These are phyloP conservation scores for Anoplophora glabripennis DNA, from an alignment of 1,140 invertebrate species.

Conservation along the genomic window DNA sequence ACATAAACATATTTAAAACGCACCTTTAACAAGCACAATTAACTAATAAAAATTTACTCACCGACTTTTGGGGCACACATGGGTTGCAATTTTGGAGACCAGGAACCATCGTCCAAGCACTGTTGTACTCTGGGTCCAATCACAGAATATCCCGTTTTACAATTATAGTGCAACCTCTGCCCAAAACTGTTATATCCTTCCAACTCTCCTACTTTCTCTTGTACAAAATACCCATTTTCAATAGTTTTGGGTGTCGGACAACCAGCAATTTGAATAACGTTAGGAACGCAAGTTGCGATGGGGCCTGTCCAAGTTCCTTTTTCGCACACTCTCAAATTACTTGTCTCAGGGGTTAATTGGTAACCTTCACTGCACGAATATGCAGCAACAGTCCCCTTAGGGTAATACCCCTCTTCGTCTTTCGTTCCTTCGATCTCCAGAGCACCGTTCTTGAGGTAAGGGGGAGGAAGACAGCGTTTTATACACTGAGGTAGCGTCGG, in stretches of 20 bases:
- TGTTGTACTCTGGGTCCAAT: conserved; percentile 42
- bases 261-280: conserved; percentile 16
- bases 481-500: conserved; percentile 30
- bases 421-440: conserved; percentile 27
- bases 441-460: conserved; percentile 32
- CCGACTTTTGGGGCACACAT: conserved; percentile 11
- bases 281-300: conserved; percentile 33
- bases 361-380: conserved; percentile 42
- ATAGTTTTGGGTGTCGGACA: conserved; percentile 38
- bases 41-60: too few relatives aligned
- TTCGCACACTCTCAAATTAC: conserved; percentile 42
- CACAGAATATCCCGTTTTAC: conserved; percentile 48
- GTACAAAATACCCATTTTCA: conserved; percentile 44
- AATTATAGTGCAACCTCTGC: conserved; percentile 46
- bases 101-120: conserved; percentile 49
- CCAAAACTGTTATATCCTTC: conserved; percentile 17
- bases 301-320: conserved; percentile 46
- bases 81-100: conserved; percentile 47
- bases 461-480: conserved; percentile 35
- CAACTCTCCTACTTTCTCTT: conserved; percentile 24
- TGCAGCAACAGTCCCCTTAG: conserved; percentile 40
- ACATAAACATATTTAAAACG: too few relatives aligned
- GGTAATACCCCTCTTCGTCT: conserved; percentile 29
- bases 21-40: too few relatives aligned
- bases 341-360: conserved; percentile 35